These are phyloP conservation scores for Falco punctatus DNA, from an alignment of 2,113 vertebrate species.

Conservation along the genomic window DNA sequence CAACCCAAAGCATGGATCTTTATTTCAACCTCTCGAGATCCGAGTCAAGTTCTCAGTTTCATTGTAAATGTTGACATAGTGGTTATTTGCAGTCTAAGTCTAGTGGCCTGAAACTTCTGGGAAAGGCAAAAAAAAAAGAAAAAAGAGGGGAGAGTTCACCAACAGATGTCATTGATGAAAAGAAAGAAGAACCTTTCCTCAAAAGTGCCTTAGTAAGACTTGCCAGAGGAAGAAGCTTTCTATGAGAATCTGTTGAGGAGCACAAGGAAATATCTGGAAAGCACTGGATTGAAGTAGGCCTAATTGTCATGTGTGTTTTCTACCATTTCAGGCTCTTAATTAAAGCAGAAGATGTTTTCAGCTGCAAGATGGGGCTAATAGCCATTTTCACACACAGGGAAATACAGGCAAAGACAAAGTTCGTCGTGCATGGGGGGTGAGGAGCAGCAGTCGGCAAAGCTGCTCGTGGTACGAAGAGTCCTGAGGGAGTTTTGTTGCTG, in stretches of 20 bases:
- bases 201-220: not conserved
- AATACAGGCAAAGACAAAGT: not conserved
- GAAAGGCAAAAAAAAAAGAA: accelerated
- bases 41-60: not conserved
- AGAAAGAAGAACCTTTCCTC: not conserved
- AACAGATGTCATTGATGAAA: not conserved
- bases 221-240: not conserved
- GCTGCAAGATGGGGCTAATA: not conserved
- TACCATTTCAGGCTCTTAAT: not conserved
- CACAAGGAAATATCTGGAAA: not conserved
- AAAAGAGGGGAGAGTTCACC: not conserved
- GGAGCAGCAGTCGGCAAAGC: not conserved
- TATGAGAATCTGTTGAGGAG: not conserved
- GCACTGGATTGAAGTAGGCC: not conserved
- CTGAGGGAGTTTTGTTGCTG: not conserved
- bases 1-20: not conserved
- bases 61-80: not conserved
- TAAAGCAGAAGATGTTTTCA: not conserved
- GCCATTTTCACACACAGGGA: not conserved
- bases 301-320: not conserved
- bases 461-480: not conserved
- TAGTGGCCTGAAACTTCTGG: not conserved
- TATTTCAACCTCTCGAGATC: not conserved
- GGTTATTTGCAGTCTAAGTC: not conserved
- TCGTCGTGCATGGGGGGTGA: not conserved